These are phyloP conservation scores for Megaleporinus macrocephalus DNA, from an alignment of 2,113 vertebrate genomes.

Conservation along the genomic window DNA sequence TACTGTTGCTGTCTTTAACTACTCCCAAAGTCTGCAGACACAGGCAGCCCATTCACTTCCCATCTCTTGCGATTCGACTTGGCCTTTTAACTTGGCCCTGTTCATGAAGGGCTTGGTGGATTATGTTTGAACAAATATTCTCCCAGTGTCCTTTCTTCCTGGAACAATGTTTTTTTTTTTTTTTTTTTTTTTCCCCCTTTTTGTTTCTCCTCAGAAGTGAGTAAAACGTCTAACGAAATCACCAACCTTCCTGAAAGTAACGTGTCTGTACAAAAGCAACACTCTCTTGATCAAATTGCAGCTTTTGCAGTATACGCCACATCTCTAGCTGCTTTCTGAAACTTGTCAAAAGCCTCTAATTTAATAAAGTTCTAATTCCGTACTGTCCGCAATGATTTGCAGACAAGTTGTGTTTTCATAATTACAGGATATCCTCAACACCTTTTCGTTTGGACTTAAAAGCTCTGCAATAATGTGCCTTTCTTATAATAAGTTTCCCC, in stretches of 20 bases:
- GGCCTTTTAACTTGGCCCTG: constrained; percentile 23
- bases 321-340: constrained; percentile 32
- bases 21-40: neutral
- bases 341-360: constrained; percentile 22
- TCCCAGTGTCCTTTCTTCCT: constrained; percentile 19
- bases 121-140: constrained; percentile 28
- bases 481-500: neutral
- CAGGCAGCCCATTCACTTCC: neutral
- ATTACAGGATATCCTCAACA: neutral
- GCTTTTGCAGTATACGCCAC: constrained; percentile 36
- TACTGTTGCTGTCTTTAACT: neutral
- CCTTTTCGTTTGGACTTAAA: neutral
- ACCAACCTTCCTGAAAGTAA: constrained; percentile 30
- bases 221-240: neutral
- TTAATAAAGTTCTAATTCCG: constrained; percentile 10
- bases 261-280: neutral
- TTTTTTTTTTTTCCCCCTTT: too few species aligned
- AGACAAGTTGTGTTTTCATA: neutral
- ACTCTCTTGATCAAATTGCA: constrained; percentile 29
- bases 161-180: constrained; percentile 12
- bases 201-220: neutral
- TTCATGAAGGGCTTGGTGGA: constrained; percentile 21
- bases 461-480: neutral
- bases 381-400: neutral
- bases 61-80: constrained; percentile 23